These are phyloP conservation scores for Platypus cylindrus DNA, from an alignment of 2,888 invertebrate species.

Conservation along the genomic window DNA sequence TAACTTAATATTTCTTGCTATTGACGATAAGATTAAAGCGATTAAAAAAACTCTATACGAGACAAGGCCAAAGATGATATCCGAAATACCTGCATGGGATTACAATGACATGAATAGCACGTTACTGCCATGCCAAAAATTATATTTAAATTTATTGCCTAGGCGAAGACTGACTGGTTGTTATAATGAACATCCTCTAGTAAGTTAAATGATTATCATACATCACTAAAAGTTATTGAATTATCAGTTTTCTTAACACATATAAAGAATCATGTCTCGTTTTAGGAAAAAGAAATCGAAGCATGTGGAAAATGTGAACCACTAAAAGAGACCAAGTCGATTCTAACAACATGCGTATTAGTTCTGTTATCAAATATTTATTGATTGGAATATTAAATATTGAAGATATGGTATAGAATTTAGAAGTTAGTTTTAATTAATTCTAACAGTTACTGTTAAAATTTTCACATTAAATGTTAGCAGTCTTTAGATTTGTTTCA, in stretches of 20 bases:
- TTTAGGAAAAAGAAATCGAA: slow-evolving; percentile 37
- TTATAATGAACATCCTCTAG: slow-evolving; percentile 61
- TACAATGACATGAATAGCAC: slow-evolving; percentile 38
- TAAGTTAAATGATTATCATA: slow-evolving; percentile 26
- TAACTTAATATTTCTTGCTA: slow-evolving; percentile 64
- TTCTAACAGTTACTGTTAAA: no score
- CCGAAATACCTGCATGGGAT: slow-evolving; percentile 16
- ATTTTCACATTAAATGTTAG: no score
- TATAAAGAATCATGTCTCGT: slow-evolving; percentile 13
- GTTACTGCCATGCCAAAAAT: slow-evolving; percentile 62
- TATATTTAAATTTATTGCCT: slow-evolving; percentile 53
- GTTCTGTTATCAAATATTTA: no score
- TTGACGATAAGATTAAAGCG: slow-evolving; percentile 35
- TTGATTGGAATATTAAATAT: no score
- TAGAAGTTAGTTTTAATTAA: no score
- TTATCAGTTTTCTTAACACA: slow-evolving; percentile 1
- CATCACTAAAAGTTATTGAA: neutral
- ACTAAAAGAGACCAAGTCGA: no score
- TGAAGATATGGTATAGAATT: no score
- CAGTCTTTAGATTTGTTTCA: no score
- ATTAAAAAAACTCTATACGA: slow-evolving; percentile 30
- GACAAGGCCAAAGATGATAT: slow-evolving; percentile 36
- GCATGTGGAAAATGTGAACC: slow-evolving; percentile 30
- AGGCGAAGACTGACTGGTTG: slow-evolving; percentile 61
- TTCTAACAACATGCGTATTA: no score